These are phyloP conservation scores for Lonchura striata DNA, from an alignment of 2,113 vertebrate genomes.

Conservation along the genomic window DNA sequence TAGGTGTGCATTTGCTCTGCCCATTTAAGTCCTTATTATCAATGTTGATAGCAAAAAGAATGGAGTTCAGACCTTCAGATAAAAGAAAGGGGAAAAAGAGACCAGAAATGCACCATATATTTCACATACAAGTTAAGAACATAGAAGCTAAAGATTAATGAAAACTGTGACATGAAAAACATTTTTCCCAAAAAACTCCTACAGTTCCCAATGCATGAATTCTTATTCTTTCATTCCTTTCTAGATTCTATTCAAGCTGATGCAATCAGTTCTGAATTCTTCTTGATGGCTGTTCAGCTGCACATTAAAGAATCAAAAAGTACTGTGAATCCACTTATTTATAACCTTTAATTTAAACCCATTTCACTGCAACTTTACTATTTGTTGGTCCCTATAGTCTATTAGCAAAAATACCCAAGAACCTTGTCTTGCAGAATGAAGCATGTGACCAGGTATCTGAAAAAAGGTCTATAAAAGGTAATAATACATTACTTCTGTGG, in stretches of 20 bases:
- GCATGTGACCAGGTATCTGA: neutral
- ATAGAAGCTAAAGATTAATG: neutral
- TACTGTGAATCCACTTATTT: neutral
- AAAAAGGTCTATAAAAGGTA: neutral
- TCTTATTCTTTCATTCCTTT: neutral
- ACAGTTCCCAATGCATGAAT: neutral
- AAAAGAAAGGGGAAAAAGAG: neutral
- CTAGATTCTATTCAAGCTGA: neutral
- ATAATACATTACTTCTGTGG: neutral
- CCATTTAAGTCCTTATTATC: slow-evolving; percentile 97
- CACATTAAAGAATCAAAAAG: neutral
- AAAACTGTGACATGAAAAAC: neutral
- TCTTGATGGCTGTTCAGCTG: neutral
- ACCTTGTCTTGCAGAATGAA: neutral
- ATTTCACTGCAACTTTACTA: neutral
- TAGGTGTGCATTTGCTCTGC: slow-evolving; percentile 74
- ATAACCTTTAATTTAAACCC: neutral
- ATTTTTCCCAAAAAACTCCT: neutral
- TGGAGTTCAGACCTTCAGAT: slow-evolving; percentile 90
- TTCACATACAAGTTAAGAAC: neutral
- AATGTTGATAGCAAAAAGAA: slow-evolving; percentile 97
- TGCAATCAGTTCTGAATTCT: neutral
- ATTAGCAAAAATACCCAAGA: neutral
- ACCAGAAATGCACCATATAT: neutral
- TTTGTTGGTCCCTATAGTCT: neutral